Conservation (phyloP, 2,797 vertebrate species). For the Sebastes paucispinis region DNA sequence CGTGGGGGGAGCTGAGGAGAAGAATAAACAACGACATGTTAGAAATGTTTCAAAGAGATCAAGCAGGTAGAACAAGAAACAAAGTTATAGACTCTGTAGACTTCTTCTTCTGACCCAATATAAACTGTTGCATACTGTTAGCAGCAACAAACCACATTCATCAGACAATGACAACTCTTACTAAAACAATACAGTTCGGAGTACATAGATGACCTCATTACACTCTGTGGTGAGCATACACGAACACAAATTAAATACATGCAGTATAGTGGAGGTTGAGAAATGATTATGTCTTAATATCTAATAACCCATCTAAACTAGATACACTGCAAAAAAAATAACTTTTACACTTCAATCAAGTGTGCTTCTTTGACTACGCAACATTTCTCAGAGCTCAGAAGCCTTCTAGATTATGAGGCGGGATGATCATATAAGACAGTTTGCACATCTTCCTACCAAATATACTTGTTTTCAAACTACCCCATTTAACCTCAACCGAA, state of each 20-base stretch:
- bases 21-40: background rate
- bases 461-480: background rate
- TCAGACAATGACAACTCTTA: background rate
- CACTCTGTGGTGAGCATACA: accelerated
- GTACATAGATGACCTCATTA: no score
- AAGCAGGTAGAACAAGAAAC: background rate
- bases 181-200: no score
- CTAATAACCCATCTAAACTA: background rate
- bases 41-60: background rate
- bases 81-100: background rate
- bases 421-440: slow-evolving; percentile 49
- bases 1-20: slow-evolving; percentile 88
- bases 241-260: background rate
- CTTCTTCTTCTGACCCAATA: background rate
- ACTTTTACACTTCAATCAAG: background rate
- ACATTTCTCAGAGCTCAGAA: slow-evolving; percentile 15
- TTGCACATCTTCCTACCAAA: slow-evolving; percentile 18
- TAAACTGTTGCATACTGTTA: background rate
- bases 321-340: background rate
- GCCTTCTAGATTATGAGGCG: slow-evolving; percentile 29
- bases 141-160: background rate
- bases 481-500: slow-evolving; percentile 4
- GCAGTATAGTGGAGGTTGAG: background rate
- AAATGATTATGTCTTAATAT: background rate
- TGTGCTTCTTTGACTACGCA: background rate